phyloP scores from a whole-genome alignment of 2,113 vertebrate genomes.

The Takifugu flavidus region DNA sequence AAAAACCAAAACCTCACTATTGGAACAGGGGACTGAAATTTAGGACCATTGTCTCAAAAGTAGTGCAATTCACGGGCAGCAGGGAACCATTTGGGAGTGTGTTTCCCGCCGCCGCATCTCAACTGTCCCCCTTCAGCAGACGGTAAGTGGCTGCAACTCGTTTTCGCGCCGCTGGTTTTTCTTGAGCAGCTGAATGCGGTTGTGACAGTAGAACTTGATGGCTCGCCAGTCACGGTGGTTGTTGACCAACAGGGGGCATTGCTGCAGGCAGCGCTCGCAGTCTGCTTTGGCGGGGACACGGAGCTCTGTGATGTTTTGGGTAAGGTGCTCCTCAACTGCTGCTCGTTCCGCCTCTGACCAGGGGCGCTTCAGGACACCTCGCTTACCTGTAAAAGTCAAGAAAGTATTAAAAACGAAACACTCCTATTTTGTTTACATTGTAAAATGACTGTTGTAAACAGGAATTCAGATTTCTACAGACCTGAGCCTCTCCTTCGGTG shows the following conservation, averaged over 20 bases:
- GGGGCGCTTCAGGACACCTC: slow-evolving; percentile 78
- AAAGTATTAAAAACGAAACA: background rate
- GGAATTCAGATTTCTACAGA: slow-evolving; percentile 29
- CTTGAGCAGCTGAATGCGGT: slow-evolving; percentile 78
- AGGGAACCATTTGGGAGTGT: slow-evolving; percentile 48
- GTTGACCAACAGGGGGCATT: slow-evolving; percentile 76
- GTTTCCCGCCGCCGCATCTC: slow-evolving; percentile 19
- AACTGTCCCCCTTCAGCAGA: slow-evolving; percentile 61
- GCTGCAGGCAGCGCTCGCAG: slow-evolving; percentile 78
- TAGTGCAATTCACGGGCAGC: slow-evolving; percentile 29
- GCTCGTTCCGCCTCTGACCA: slow-evolving; percentile 76
- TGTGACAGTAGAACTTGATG: slow-evolving; percentile 81
- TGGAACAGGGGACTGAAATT: slow-evolving; percentile 26
- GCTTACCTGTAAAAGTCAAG: slow-evolving; percentile 64
- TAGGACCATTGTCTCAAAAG: slow-evolving; percentile 30
- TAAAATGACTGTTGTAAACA: background rate
- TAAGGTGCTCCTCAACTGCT: slow-evolving; percentile 77
- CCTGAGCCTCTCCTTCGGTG: slow-evolving; percentile 68
- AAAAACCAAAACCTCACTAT: slow-evolving; percentile 7
- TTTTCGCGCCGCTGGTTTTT: slow-evolving; percentile 72
- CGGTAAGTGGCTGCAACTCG: slow-evolving; percentile 56
- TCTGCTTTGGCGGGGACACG: slow-evolving; percentile 78
- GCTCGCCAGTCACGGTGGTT: slow-evolving; percentile 80
- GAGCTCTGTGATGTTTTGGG: slow-evolving; percentile 74
- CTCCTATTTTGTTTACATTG: background rate